Conservation (phyloP, 1,140 invertebrate genomes). For the Nylanderia fulva region DNA sequence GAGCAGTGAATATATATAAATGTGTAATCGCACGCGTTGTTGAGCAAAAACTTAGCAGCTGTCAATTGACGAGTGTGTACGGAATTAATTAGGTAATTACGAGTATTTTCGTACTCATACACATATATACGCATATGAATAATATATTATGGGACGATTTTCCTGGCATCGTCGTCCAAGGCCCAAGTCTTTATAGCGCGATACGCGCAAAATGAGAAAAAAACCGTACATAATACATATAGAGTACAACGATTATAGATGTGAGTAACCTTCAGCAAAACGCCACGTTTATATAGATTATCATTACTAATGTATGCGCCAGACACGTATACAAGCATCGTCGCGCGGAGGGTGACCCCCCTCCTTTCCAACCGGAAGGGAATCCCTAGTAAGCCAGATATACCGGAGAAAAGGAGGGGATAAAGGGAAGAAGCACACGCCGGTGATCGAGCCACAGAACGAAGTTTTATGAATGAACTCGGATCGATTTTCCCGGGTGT, state of each 20-base stretch:
- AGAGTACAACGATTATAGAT: constrained; percentile 41
- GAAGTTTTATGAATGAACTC: constrained; percentile 31
- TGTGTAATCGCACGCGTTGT: background rate
- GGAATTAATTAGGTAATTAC: too few species aligned
- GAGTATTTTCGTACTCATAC: background rate
- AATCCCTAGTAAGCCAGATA: constrained; percentile 50
- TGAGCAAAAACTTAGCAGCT: background rate
- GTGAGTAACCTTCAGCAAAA: background rate
- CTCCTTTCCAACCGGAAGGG: background rate
- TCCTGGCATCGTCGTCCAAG: background rate
- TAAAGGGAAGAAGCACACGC: background rate
- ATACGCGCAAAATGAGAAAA: background rate
- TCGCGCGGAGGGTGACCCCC: background rate
- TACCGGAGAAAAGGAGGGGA: too few species aligned
- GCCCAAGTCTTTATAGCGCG: too few species aligned
- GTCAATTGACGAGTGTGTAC: background rate
- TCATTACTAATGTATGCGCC: background rate
- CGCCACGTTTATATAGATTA: background rate
- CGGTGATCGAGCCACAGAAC: constrained; percentile 3
- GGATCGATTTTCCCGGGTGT: background rate
- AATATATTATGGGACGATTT: too few species aligned
- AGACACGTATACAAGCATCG: background rate
- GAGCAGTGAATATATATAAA: too few species aligned
- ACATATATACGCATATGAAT: background rate
- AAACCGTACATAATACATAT: background rate